Percentiles rank a stretch among this genome's conserved stretches.
These are phyloP conservation scores for Myotis vivesi DNA, from an alignment of 2,797 vertebrate species.

Conservation along the genomic window DNA sequence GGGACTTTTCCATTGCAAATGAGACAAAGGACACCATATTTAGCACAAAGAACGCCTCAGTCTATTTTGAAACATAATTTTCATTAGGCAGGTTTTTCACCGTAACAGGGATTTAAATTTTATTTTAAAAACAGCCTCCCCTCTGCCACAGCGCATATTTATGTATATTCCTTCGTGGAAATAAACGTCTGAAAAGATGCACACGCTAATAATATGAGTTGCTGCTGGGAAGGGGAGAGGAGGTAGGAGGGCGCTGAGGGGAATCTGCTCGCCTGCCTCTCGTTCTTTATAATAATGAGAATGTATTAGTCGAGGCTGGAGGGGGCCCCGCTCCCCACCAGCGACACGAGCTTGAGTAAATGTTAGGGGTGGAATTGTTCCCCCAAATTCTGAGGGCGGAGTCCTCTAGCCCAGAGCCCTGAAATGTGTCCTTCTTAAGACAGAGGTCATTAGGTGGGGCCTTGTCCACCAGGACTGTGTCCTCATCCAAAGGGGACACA, in stretches of 20 bases:
- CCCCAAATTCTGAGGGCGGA: background rate
- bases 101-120: slow-evolving; percentile 53
- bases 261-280: background rate
- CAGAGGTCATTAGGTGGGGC: background rate
- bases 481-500: background rate
- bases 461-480: background rate
- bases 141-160: background rate
- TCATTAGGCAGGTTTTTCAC: slow-evolving; percentile 67
- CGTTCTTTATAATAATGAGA: background rate
- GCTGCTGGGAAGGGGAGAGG: background rate
- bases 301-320: background rate
- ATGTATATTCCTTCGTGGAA: background rate
- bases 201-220: background rate
- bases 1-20: slow-evolving; percentile 71
- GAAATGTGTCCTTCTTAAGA: background rate
- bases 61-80: slow-evolving; percentile 69
- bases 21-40: slow-evolving; percentile 39
- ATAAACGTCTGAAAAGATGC: background rate
- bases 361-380: background rate
- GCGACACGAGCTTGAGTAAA: fast-evolving
- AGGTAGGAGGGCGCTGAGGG: background rate
- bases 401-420: background rate
- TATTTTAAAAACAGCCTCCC: slow-evolving; percentile 56
- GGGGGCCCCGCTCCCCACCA: background rate
- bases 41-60: slow-evolving; percentile 48